phyloP scores from a whole-genome alignment of 2,888 invertebrate species.

The Pyrocoelia pectoralis region DNA sequence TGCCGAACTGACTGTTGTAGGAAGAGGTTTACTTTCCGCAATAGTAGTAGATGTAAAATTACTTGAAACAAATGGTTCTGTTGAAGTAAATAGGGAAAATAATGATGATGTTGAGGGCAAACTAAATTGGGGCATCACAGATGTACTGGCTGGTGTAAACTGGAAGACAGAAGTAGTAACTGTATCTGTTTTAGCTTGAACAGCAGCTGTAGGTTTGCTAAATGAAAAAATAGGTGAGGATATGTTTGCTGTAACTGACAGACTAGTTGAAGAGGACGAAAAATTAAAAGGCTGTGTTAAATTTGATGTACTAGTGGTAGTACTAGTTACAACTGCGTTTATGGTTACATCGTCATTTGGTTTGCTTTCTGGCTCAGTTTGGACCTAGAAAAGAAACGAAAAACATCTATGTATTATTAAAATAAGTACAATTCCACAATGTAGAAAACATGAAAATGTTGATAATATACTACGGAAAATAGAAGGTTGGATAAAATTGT shows the following conservation, averaged over 20 bases:
- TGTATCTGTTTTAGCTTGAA: neutral
- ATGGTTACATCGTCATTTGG: neutral
- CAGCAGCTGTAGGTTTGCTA: too few relatives aligned
- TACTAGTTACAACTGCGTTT: neutral
- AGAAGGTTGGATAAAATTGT: too few relatives aligned
- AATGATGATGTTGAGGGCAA: neutral
- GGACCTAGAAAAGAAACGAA: too few relatives aligned
- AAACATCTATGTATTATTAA: too few relatives aligned
- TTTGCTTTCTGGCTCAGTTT: too few relatives aligned
- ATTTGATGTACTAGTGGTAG: neutral
- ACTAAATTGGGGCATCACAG: neutral
- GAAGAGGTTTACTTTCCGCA: slow-evolving; percentile 8
- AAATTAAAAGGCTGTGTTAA: neutral
- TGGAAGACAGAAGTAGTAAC: neutral
- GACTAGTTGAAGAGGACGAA: neutral
- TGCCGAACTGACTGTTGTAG: slow-evolving; percentile 21
- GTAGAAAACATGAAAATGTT: too few relatives aligned
- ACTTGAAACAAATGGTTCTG: neutral
- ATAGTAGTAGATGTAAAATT: neutral
- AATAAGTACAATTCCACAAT: too few relatives aligned
- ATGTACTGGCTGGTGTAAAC: neutral
- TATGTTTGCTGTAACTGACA: neutral
- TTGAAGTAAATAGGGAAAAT: neutral
- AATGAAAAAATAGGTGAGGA: neutral
- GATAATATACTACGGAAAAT: too few relatives aligned